These are phyloP conservation scores for Acronicta aceris DNA, from an alignment of 2,888 invertebrate genomes.

Conservation along the genomic window DNA sequence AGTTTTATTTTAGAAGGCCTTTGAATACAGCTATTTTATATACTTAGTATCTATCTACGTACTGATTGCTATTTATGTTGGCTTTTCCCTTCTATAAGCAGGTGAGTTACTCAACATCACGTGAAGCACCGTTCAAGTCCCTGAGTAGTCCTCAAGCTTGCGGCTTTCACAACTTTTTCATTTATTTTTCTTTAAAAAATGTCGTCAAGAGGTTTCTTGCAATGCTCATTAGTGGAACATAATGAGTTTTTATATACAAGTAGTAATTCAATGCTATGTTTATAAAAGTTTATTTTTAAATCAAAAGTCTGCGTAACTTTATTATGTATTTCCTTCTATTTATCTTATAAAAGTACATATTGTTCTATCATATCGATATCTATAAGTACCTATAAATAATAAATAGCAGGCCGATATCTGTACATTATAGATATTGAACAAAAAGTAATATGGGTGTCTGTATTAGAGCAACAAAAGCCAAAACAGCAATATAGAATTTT, in stretches of 20 bases:
- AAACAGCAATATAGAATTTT: no score
- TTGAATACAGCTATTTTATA: background rate
- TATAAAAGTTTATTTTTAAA: conserved; percentile 20
- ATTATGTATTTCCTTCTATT: background rate
- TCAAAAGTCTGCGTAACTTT: conserved; percentile 18
- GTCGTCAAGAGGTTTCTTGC: conserved; percentile 44
- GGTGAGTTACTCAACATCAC: conserved; percentile 46
- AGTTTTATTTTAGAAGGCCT: no score
- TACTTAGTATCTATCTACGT: no score
- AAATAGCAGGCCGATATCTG: no score
- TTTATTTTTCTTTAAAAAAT: conserved; percentile 51
- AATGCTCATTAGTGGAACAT: conserved; percentile 55
- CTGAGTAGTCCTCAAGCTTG: conserved; percentile 54
- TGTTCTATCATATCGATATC: background rate
- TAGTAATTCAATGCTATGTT: conserved; percentile 29
- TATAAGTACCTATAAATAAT: no score
- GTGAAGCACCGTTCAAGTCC: conserved; percentile 48
- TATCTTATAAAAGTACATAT: no score
- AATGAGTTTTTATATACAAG: conserved; percentile 50
- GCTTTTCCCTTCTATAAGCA: conserved; percentile 36
- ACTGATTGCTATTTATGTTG: no score
- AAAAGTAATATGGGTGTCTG: no score
- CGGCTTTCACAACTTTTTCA: conserved; percentile 52
- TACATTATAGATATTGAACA: no score
- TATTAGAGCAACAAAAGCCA: no score